Evolutionary conservation across 35 echinoderm and acorn worm genomes (phyloP).

Genomic region (Patiria miniata): DNA sequence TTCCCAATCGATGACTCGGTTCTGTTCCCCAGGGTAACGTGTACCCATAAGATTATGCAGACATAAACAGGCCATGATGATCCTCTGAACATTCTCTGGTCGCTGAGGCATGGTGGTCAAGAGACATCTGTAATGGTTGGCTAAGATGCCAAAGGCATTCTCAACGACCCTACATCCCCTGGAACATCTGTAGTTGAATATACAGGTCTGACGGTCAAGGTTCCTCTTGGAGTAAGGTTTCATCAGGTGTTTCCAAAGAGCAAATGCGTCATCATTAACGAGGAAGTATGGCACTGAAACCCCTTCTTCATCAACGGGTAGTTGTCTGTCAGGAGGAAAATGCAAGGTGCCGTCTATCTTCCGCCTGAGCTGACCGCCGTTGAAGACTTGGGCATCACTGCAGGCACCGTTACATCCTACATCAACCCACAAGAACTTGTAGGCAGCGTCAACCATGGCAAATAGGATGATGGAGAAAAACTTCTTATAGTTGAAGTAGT

Average conservation of each 20-base stretch:
- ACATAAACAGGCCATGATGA: too few species aligned
- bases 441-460: constrained; percentile 40
- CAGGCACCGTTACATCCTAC: constrained; percentile 9
- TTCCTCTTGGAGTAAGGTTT: too few species aligned
- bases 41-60: too few species aligned
- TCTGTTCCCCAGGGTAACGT: too few species aligned
- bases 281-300: constrained; percentile 38
- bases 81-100: too few species aligned
- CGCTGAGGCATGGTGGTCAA: too few species aligned
- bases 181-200: not conserved
- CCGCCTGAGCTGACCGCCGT: constrained; percentile 45
- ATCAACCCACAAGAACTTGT: constrained; percentile 43
- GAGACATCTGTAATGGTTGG: too few species aligned
- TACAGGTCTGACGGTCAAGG: not conserved
- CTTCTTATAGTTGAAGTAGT: constrained; percentile 62
- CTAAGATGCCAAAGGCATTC: too few species aligned
- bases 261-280: constrained; percentile 28
- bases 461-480: constrained; percentile 57
- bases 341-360: constrained; percentile 8
- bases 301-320: constrained; percentile 24
- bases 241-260: too few species aligned
- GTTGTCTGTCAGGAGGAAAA: constrained; percentile 26
- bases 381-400: constrained; percentile 44
- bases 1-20: too few species aligned
- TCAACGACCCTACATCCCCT: too few species aligned